Evolutionary conservation across 2,113 vertebrate genomes (phyloP), one percentile per base, ranked within the genome.

Genomic region (Panthera tigris): DNA sequence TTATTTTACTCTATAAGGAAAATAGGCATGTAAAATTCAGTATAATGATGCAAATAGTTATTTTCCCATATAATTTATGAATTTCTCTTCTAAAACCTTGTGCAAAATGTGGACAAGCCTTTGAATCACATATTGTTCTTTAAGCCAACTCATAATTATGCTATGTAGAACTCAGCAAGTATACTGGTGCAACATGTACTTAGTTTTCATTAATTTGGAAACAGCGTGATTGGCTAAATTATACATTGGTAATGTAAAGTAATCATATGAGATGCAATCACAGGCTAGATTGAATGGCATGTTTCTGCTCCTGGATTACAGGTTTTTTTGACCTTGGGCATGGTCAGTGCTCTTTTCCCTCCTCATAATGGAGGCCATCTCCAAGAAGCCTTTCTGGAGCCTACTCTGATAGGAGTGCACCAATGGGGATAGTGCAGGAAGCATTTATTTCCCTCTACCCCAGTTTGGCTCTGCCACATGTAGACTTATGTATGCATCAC

Each of bases 71-170:
- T 76, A 92, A 21, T 79, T 86, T 68, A 79, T 79, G 39, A 85
- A 57, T 89, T 88, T 92, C 13, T 66, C 78, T 89, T 82, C 68
- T 29, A 79, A 73, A 89, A 89, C 61, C 5, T 18, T n/a, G 8
- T 89, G 1, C 29, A 83, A 94, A 82, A 45, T 78, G 12, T 57
- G 9, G 52, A 65, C 69, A 89, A 78, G 36, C 0, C 14, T 95
- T 95, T 76, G 65, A 78, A n/a, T 76, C 50, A 63, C 23, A 4
- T 48, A 36, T 50, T 95, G 21, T 95, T 89, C n/a, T 97, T 95
- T 89, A 85, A 89, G 48, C n/a, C 55, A 84, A 33, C 16, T 79
- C 7, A 31, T 87, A 80, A 80, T 66, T 83, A 74, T 31, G 33
- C 12, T 71, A 0, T 90, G 7, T 85, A 57, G 23, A 61, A 29